phyloP scores from a whole-genome alignment of 2,797 vertebrate genomes.

The Eospalax fontanierii region DNA sequence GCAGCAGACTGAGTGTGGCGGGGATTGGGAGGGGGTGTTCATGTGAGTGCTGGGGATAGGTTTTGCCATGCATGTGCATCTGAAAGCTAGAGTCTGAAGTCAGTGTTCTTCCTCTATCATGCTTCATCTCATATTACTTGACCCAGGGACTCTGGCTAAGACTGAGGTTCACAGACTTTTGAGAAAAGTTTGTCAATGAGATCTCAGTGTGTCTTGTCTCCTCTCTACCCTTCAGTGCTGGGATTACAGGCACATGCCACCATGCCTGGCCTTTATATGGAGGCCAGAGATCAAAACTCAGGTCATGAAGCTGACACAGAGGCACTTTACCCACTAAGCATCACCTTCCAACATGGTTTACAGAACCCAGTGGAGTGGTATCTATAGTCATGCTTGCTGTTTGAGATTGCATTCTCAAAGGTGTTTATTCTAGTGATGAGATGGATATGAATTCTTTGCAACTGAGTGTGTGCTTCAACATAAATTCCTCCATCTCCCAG shows the following conservation, averaged over 20 bases:
- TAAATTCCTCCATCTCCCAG: background rate
- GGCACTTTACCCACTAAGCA: background rate
- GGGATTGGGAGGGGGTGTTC: background rate
- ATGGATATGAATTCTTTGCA: background rate
- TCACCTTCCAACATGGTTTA: background rate
- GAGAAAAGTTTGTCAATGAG: background rate
- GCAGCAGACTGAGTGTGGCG: background rate
- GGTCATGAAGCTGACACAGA: background rate
- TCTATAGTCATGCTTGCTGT: background rate
- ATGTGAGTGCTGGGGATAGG: too few relatives aligned
- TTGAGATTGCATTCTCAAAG: background rate
- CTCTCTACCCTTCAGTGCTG: background rate
- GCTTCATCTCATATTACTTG: background rate
- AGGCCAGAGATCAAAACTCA: background rate
- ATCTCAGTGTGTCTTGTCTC: too few relatives aligned
- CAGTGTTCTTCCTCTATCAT: accelerated
- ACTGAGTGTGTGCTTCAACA: background rate
- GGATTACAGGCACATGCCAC: too few relatives aligned
- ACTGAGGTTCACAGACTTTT: background rate
- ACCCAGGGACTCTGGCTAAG: background rate
- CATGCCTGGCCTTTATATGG: background rate
- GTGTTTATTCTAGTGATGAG: background rate
- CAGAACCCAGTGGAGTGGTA: background rate
- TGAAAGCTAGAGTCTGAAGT: background rate
- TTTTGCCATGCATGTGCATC: background rate